A percentile compares a stretch with the other conserved stretches of the same genome.
Evolutionary conservation across 1,140 invertebrate genomes (phyloP).

Genomic region (Galleria mellonella): DNA sequence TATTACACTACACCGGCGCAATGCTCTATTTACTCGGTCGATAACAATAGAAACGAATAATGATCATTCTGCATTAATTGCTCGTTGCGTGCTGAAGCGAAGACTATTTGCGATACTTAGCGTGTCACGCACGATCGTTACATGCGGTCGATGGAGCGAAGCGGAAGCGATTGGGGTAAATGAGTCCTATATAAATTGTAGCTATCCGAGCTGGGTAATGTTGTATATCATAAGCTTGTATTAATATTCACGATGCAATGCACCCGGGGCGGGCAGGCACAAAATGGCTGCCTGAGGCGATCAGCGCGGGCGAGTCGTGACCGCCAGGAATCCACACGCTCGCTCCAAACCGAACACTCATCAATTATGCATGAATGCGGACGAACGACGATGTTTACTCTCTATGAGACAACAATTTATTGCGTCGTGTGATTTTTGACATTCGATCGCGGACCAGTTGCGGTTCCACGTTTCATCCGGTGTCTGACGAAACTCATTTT

Average conservation of each 20-base stretch:
- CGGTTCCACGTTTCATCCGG: conserved; percentile 4
- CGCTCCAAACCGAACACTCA: conserved; percentile 57
- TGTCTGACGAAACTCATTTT: conserved; percentile 6
- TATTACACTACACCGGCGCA: conserved; percentile 50
- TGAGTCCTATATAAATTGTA: conserved; percentile 22
- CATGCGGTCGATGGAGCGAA: conserved; percentile 25
- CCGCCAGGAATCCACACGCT: conserved; percentile 63
- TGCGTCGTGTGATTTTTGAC: conserved; percentile 68
- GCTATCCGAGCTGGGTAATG: conserved; percentile 15
- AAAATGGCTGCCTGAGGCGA: conserved; percentile 63
- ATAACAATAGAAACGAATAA: conserved; percentile 66
- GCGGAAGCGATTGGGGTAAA: conserved; percentile 29
- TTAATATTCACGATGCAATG: conserved; percentile 55
- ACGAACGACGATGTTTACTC: conserved; percentile 67
- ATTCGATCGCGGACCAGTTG: conserved; percentile 47
- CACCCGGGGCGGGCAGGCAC: conserved; percentile 48
- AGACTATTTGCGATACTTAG: conserved; percentile 31
- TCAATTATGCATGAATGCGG: conserved; percentile 72
- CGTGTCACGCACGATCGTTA: conserved; percentile 34
- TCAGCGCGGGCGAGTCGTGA: conserved; percentile 55
- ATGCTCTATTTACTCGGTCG: conserved; percentile 57
- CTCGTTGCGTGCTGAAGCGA: conserved; percentile 31
- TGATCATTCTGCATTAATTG: conserved; percentile 56
- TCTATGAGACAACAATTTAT: conserved; percentile 70
- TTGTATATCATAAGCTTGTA: conserved; percentile 40